Conservation (phyloP, 2,113 vertebrate genomes). For the Sceloporus tristichus region DNA sequence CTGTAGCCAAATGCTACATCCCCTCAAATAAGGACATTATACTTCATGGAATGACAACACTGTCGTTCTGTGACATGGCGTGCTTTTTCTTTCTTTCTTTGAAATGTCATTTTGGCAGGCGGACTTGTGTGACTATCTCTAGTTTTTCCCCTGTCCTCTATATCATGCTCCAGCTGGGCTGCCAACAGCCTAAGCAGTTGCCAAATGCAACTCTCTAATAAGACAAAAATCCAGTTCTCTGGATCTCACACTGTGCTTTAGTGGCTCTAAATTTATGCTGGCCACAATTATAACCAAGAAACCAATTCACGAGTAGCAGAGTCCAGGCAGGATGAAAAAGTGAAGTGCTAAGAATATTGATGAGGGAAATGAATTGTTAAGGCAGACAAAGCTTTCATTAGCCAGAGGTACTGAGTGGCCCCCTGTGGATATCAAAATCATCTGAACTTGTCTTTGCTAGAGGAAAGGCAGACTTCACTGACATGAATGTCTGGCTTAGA, state of each 20-base stretch:
- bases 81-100: neutral
- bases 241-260: neutral
- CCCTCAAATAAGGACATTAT: neutral
- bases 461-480: slow-evolving; percentile 18
- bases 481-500: slow-evolving; percentile 2
- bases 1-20: neutral
- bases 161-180: slow-evolving; percentile 16
- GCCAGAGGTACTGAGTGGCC: slow-evolving; percentile 32
- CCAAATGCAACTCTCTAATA: neutral
- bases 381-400: slow-evolving; percentile 38
- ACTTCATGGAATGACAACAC: neutral
- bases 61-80: neutral
- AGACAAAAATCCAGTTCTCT: neutral
- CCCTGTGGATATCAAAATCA: slow-evolving; percentile 35
- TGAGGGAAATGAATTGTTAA: slow-evolving; percentile 40
- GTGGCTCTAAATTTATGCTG: slow-evolving; percentile 1
- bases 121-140: neutral
- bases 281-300: slow-evolving; percentile 11
- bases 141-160: neutral
- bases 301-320: slow-evolving; percentile 13
- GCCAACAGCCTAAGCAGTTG: slow-evolving; percentile 15
- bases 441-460: slow-evolving; percentile 35
- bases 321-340: slow-evolving; percentile 25
- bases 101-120: slow-evolving; percentile 3
- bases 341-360: slow-evolving; percentile 37